Evolutionary conservation across 2,888 invertebrate genomes (phyloP), one percentile per base, ranked within the genome.

Genomic region (Leptopilina syphax): DNA sequence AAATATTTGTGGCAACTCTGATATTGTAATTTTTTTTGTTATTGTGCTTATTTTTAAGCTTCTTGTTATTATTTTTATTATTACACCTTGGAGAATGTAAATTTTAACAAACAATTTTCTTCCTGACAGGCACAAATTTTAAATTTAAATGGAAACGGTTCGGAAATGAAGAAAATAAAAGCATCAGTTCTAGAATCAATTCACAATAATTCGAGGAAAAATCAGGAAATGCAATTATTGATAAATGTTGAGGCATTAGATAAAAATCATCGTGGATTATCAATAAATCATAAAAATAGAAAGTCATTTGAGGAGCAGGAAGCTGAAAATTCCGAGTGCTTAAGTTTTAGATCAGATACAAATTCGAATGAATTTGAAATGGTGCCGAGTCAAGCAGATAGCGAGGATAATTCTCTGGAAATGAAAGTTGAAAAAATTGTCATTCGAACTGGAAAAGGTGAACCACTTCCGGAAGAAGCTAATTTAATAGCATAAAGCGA

Each of bases 281-380:
- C 68, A 50, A 57, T 54, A 57, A 27, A 54, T 1, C 8, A 50
- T 4, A 57, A 10, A 73, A 73, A 41, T 24, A 34, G n/a, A n/a
- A 73, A 57, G n/a, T 80, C 78, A 18, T 76, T 77, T n/a, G 80
- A 79, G 50, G 76, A 79, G n/a, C 66, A 76, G 7, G 84, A 86
- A 18, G 79, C 82, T 27, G 86, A 86, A n/a, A 81, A 84, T n/a
- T 79, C 82, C 18, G 88, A 87, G 63, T 84, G 84, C 8, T 81
- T 84, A 27, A 85, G 85, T 24, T 66, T 84, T 2, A 77, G 83
- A 13, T 87, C 87, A 0, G 87, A 86, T 18, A 83, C 85, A 7
- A 89, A 88, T 79, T 87, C 88, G 18, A 90, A 88, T 44, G 89
- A 88, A 60, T 90, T 90, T 44, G 89, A 89, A 76, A 89, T 89